Evolutionary conservation across 2,797 vertebrate genomes (phyloP), one percentile per base, ranked within the genome.

Genomic region (Chloroceryle amazona): DNA sequence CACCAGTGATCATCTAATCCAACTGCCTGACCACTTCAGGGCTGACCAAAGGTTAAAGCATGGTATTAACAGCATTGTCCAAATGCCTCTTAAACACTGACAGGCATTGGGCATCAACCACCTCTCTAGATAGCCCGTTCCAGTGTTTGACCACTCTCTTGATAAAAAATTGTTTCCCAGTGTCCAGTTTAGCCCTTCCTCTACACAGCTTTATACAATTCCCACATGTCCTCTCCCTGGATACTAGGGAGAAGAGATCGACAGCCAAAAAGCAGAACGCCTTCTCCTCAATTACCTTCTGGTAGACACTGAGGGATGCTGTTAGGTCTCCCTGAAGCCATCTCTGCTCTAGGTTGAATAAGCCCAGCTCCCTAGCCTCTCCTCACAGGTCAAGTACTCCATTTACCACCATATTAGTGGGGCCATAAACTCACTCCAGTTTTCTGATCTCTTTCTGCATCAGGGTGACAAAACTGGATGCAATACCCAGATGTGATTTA

Each of bases 331-430:
- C 26, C 26, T 25, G 51, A 85, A 88, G 49, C 44, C 14, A 17
- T 41, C 18, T 81, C n/a, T 74, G 12, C 14, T 81, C 41, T 62
- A 66, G 29, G 13, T 20, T 73, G 25, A 37, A n/a, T 23, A 49
- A 58, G 5, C 1, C 28, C 54, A 79, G 16, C 11, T 75, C 39
- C 17, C 8, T 29, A 67, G 7, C 5, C 8, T 68, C 58, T 58
- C 23, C 33, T 75, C n/a, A 62, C 16, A 47, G 21, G 21, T 23
- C 46, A 47, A 7, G 46, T 47, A 23, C 46, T 47, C 46, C 46
- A 46, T 46, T 9, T 19, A 46, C 10, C n/a, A 33, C 6, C 39
- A 11, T 18, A 31, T 0, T 55, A 4, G 15, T 58, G 19, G 2
- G 5, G 1, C 1, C 11, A 11, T 71, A 20, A 54, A 84, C 6